Evolutionary conservation across 2,113 vertebrate genomes (phyloP), one percentile per base, ranked within the genome.

Genomic region (Cynoglossus semilaevis): DNA sequence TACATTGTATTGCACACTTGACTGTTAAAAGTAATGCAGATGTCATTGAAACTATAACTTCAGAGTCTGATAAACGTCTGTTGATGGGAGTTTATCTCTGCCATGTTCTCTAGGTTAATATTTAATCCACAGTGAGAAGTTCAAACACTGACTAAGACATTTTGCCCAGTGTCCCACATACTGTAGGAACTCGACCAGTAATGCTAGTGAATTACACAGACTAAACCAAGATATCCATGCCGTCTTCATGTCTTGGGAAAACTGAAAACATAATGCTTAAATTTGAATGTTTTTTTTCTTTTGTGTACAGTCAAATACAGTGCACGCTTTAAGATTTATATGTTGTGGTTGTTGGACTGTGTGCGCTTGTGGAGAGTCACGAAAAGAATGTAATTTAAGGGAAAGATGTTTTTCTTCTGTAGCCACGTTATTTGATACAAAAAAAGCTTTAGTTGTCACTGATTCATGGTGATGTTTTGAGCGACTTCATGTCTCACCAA

Each of bases 21-120:
- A 29, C 2, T 29, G 3, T 6, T 29, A 29, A 29, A 29, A 4
- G 22, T 29, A 29, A 29, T 29, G 22, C 22, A 29, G 22, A 29
- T 29, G 22, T 29, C 22, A 29, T 29, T 29, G 37, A 40, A 40
- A 5, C 12, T 2, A 40, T 40, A 40, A 7, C 37, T 5, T 9
- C 5, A 40, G 37, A 7, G 37, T 38, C 12, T 9, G 8, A 12
- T 38, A 9, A 38, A 22, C 19, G 19, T 63, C 42, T 53, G 14
- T 1, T 18, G 15, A 57, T 51, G 7, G 14, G 41, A 34, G 12
- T 61, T 48, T 18, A 51, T 14, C 8, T 37, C 15, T n/a, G 38
- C 42, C 55, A 36, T 45, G n/a, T 47, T 29, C 17, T 44, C 13
- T 7, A 40, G 43, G 54, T 77, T 70, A 49, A 77, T 80, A 56